Conservation (phyloP, 2,113 vertebrate species). For the Saguinus midas region DNA sequence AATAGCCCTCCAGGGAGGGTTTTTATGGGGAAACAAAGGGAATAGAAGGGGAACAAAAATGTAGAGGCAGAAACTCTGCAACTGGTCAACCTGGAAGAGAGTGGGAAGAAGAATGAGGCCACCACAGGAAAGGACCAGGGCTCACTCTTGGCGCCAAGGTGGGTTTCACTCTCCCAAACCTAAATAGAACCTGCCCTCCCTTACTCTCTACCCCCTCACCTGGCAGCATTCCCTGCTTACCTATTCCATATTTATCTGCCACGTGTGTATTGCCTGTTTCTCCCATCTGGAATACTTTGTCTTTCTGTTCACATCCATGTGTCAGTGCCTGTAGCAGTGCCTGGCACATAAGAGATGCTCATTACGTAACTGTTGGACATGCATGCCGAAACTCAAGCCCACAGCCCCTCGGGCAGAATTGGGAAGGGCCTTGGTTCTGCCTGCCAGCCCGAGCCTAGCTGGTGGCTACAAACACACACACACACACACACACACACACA, state of each 20-base stretch:
- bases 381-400: background rate
- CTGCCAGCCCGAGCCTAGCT: background rate
- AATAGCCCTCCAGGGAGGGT: background rate
- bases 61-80: background rate
- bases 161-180: background rate
- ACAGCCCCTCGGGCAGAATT: background rate
- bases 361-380: background rate
- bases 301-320: background rate
- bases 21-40: background rate
- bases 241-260: background rate
- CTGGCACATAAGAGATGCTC: background rate
- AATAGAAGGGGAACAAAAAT: rapidly evolving
- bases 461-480: too few relatives aligned
- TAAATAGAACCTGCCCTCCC: background rate
- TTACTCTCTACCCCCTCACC: background rate
- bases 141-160: background rate
- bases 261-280: background rate
- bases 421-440: background rate
- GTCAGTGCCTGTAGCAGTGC: background rate
- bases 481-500: too few relatives aligned
- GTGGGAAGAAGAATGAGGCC: background rate
- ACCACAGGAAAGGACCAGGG: background rate
- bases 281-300: background rate
- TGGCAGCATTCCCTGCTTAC: too few relatives aligned
- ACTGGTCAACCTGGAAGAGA: background rate